These are phyloP conservation scores for Papilio polytes DNA, from an alignment of 1,140 invertebrate species.

Conservation along the genomic window DNA sequence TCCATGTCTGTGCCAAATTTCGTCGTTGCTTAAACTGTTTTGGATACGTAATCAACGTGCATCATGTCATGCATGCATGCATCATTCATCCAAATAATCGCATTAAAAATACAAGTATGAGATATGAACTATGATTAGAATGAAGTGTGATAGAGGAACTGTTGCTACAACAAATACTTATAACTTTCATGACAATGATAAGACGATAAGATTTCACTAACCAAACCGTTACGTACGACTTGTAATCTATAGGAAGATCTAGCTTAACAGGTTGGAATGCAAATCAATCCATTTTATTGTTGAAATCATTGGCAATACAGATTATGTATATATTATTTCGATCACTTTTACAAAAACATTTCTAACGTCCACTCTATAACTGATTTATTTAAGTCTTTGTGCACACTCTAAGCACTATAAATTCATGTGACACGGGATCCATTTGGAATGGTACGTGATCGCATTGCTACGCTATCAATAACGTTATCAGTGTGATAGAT, in stretches of 20 bases:
- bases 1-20: too few species aligned
- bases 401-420: slow-evolving; percentile 12
- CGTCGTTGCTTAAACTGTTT: not conserved
- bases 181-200: too few species aligned
- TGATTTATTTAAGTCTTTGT: not conserved
- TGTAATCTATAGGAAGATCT: not conserved
- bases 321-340: not conserved
- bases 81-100: too few species aligned
- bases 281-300: too few species aligned
- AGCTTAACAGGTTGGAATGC: not conserved
- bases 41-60: too few species aligned
- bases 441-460: slow-evolving; percentile 31
- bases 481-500: slow-evolving; percentile 48
- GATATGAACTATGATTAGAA: too few species aligned
- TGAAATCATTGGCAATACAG: too few species aligned
- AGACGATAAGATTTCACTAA: not conserved
- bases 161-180: not conserved
- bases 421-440: slow-evolving; percentile 25
- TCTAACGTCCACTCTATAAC: not conserved
- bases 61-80: too few species aligned
- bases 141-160: not conserved
- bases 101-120: too few species aligned
- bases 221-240: not conserved
- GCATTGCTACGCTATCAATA: slow-evolving; percentile 41
- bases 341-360: not conserved